Evolutionary conservation across 1,140 invertebrate species (phyloP), one percentile per base, ranked within the genome.

Genomic region (Teleopsis dalmanni): DNA sequence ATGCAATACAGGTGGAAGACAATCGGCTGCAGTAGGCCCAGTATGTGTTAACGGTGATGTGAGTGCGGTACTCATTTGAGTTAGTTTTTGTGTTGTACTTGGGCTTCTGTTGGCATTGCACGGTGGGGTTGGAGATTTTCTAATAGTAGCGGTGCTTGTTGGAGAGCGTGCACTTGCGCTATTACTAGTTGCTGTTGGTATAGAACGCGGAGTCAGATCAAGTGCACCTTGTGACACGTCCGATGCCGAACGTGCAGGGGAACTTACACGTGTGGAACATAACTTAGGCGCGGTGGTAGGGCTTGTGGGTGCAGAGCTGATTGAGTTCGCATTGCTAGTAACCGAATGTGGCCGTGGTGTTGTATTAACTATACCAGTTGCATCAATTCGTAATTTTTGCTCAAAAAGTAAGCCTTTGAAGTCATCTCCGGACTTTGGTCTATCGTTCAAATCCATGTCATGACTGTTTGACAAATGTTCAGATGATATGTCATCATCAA

Each of bases 161-260:
- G 50, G 41, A 11, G 51, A 48, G 3, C 33, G 33, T 1, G 57
- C 58, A 19, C 59, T 67, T 4, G 18, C 11, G 48, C 27, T 40
- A 22, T 19, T 50, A 37, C 21, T 56, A 14, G 1, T 34, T 6
- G 5, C 36, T 25, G n/a, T 14, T 16, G 42, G 44, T 33, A 23
- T 45, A 10, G 73, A 70, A 19, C 74, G 71, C 3, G 78, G 78
- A 7, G 79, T 81, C 25, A 81, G 56, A 55, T 81, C 79, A 13
- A 81, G 56, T 3, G 78, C 78, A n/a, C 78, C 76, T 52, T 78
- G 71, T 0, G 75, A 76, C 1, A 70, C 74, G 40, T 78, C 76
- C 11, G 75, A 75, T 22, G 70, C 57, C 14, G 64, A 62, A 0
- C 61, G 53, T 4, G 73, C 67, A 0, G 76, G 75, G 6, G 64